These are phyloP conservation scores for Peromyscus attwateri DNA, from an alignment of 2,797 vertebrate species.

Conservation along the genomic window DNA sequence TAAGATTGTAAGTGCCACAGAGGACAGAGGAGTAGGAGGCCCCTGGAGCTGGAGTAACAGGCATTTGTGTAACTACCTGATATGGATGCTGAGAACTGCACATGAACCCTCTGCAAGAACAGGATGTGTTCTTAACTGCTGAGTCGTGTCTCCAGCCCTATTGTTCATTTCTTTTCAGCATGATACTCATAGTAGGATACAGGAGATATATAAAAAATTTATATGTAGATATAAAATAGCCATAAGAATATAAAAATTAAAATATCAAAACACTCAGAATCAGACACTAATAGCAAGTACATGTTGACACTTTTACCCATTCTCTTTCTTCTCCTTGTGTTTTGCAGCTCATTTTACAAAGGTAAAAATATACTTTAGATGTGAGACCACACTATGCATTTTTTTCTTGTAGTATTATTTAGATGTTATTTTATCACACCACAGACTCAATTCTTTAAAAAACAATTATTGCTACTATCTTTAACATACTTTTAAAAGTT, in stretches of 20 bases:
- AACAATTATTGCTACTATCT: not conserved
- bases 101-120: not conserved
- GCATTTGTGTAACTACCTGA: not conserved
- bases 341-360: slow-evolving; percentile 23
- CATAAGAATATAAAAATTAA: slow-evolving; percentile 15
- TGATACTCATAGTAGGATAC: not conserved
- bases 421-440: slow-evolving; percentile 9
- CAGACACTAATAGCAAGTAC: not conserved
- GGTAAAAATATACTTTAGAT: slow-evolving; percentile 14
- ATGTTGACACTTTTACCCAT: not conserved
- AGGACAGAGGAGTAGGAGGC: not conserved
- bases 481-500: slow-evolving; percentile 25
- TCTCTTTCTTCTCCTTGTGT: not conserved
- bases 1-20: not conserved
- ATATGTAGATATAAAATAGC: not conserved
- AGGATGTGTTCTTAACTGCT: not conserved
- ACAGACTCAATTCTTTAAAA: not conserved
- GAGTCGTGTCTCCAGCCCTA: not conserved
- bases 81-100: too few species aligned
- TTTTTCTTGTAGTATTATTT: not conserved
- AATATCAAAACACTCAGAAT: not conserved
- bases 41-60: not conserved
- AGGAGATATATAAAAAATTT: not conserved
- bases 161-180: not conserved
- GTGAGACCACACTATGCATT: not conserved